Percentiles rank a stretch among this genome's conserved stretches.
Evolutionary conservation across 2,888 invertebrate genomes (phyloP).

Genomic region (Plagodis dolabraria): DNA sequence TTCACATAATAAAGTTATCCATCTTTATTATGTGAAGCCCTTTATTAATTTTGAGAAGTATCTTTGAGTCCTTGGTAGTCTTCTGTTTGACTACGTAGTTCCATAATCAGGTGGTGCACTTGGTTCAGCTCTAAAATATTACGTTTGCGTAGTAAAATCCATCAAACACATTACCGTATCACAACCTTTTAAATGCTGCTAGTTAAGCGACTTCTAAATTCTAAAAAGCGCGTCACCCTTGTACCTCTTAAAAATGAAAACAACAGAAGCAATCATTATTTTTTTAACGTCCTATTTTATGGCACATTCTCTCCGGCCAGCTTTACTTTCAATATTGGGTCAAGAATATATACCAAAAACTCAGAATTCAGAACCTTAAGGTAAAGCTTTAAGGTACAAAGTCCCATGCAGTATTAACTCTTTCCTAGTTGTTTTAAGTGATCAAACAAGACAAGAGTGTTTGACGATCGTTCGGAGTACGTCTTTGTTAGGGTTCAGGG

Average conservation of each 20-base stretch:
- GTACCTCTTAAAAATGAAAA: conserved; percentile 5
- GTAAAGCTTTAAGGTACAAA: background rate
- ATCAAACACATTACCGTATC: background rate
- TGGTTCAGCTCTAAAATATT: background rate
- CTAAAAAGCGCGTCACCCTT: background rate
- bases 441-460: conserved; percentile 36
- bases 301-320: conserved; percentile 29
- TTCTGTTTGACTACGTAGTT: no score
- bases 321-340: conserved; percentile 30
- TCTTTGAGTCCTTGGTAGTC: background rate
- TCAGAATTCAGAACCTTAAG: background rate
- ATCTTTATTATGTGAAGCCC: no score
- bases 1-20: no score
- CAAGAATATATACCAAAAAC: conserved; percentile 16
- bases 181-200: no score
- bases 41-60: no score
- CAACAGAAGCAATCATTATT: conserved; percentile 17
- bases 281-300: conserved; percentile 27
- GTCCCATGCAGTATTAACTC: background rate
- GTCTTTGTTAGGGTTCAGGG: conserved; percentile 27
- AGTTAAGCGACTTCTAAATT: background rate
- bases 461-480: conserved; percentile 35
- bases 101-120: background rate
- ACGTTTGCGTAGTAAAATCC: background rate
- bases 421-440: conserved; percentile 31